Evolutionary conservation across 2,797 vertebrate species (phyloP), one percentile per base, ranked within the genome.

Genomic region (Sebastes umbrosus): DNA sequence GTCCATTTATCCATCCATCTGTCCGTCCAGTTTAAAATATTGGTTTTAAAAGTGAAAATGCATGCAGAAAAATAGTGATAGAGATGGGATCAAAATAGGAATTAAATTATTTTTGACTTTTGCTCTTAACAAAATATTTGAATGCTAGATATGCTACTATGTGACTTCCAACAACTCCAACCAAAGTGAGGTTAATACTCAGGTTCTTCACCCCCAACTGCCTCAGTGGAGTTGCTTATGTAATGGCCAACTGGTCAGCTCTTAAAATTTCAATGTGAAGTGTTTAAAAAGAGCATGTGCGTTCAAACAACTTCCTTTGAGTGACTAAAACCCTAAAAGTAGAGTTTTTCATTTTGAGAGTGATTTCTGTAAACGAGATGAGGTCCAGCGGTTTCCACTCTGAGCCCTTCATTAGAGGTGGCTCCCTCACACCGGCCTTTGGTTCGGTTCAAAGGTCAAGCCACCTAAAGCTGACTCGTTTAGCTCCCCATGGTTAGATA

Each of bases 361-460:
- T 75, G 77, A 87, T 85, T 90, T 90, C 62, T 87, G 77, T 76
- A 88, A 91, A 90, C 82, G 89, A 90, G 86, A 87, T 83, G 83
- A 73, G 71, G 62, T 62, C 25, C n/a, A 68, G 77, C 74, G 36
- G 84, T 84, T 88, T 88, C 64, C 82, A 80, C 85, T 84, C 84
- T 79, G 79, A 84, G 84, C 79, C 92, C 84, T 88, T 93, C 91
- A 93, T 94, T 93, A 93, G 90, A 86, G 68, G 82, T 79, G 82
- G 74, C 84, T 81, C 72, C 74, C 69, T 91, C 80, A 71, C 90
- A 84, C 88, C 84, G 68, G 78, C 78, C 82, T 86, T 88, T 84
- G 85, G 88, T 88, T 63, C 13, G 67, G 94, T 82, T 92, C 91
- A 93, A 80, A 94, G 91, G 90, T 94, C 94, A 92, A 83, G 82